These are phyloP conservation scores for Morpho deidamia DNA, from an alignment of 2,888 invertebrate species.

Conservation along the genomic window DNA sequence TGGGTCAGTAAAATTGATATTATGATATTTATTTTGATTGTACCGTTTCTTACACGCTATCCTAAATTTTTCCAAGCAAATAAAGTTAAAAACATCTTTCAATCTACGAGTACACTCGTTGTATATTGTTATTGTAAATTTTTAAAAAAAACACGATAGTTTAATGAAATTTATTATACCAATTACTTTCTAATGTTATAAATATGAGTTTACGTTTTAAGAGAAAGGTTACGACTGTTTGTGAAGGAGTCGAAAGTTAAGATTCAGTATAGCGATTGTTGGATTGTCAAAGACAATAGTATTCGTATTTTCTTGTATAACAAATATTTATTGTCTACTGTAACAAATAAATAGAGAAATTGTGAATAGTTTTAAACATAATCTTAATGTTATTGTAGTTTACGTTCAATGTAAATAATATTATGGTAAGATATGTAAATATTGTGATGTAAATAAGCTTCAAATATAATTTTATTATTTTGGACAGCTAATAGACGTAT, in stretches of 20 bases:
- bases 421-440: conserved; percentile 15
- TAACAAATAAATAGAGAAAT: not conserved
- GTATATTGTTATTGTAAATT: too few species aligned
- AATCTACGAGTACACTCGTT: too few species aligned
- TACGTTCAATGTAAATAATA: conserved; percentile 16
- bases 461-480: conserved; percentile 13
- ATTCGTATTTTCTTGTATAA: not conserved
- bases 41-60: too few species aligned
- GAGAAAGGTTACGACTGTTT: not conserved
- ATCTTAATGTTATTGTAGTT: conserved; percentile 1
- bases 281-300: conserved; percentile 18
- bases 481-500: conserved; percentile 11
- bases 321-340: not conserved
- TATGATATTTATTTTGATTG: too few species aligned
- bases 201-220: too few species aligned
- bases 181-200: too few species aligned
- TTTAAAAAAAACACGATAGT: too few species aligned
- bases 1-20: too few species aligned
- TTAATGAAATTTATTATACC: too few species aligned
- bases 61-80: too few species aligned
- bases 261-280: not conserved
- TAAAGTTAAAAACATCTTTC: too few species aligned
- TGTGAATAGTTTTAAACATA: conserved; percentile 6
- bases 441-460: conserved; percentile 19
- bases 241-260: not conserved